Base-by-base conservation (phyloP, 2,113 vertebrate species). In the Prietella phreatophila region DNA sequence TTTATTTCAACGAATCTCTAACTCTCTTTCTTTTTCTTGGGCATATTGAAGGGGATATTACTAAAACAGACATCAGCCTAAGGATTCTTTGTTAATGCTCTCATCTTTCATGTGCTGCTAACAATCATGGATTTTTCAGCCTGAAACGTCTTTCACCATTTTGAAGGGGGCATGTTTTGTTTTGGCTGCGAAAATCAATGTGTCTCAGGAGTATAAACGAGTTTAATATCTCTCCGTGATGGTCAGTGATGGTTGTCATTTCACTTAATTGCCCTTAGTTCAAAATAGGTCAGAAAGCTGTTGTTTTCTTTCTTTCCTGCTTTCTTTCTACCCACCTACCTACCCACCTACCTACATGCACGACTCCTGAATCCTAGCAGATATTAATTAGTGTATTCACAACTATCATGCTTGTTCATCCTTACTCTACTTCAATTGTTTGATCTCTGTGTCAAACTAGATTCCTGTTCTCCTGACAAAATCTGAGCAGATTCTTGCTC, bases 131-230 rank as follows among this genome's bases (percentile, higher is more conserved):
- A 86, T 88, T 73, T 81, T 82, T 85, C 65, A 80, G 63, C 65
- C 36, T 67, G 27, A 71, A 81, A 88, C 13, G 22, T 80, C 53
- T 71, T 71, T 69, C 69, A 56, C 69, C 60, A 85, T 89, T 90
- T 79, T 78, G 80, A 58, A 84, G 60, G 65, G 7, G 14, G 56
- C 56, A 86, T 85, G 85, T 73, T 86, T 85, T 87, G 82, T 83
- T 89, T 91, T 78, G 36, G 78, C 69, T 83, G 78, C 80, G 60
- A 39, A 91, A 89, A 91, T 89, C 90, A 84, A 85, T 85, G 75
- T 6, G 55, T 85, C 53, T 50, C 69, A 50, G 69, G 84, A 63
- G 87, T 67, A 83, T 63, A 82, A 69, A 76, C 25, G 42, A 85
- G 67, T 85, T 80, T 87, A 85, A 85, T 87, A 84, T 88, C 53